Conservation (phyloP, 1,140 invertebrate species). For the Zaprionus capensis region DNA sequence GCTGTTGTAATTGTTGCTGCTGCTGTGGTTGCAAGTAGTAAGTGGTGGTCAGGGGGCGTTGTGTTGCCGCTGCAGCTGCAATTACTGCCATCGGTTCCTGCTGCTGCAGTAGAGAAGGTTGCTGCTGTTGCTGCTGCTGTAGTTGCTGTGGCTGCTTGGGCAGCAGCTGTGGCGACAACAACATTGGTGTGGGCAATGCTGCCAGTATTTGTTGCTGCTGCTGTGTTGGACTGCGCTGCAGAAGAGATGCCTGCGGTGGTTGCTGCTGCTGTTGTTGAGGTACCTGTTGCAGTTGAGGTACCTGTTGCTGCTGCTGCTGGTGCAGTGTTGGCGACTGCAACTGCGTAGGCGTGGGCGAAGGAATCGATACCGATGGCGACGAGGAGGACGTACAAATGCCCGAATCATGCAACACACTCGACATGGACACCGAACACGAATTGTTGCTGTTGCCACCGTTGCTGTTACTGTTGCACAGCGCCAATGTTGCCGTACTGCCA, state of each 20-base stretch:
- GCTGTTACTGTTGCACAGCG: conserved; percentile 43
- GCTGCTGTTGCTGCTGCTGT: conserved; percentile 38
- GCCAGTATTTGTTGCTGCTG: conserved; percentile 69
- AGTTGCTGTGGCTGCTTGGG: conserved; percentile 37
- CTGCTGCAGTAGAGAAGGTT: conserved; percentile 44
- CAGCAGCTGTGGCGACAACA: conserved; percentile 66
- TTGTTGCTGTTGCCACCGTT: conserved; percentile 62
- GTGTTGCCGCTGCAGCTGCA: conserved; percentile 58
- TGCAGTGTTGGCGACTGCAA: conserved; percentile 71
- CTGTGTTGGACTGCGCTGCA: conserved; percentile 66
- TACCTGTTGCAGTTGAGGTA: conserved; percentile 59
- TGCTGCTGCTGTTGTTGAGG: conserved; percentile 49
- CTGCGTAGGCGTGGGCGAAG: conserved; percentile 73
- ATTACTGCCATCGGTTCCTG: conserved; percentile 69
- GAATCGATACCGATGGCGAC: conserved; percentile 75
- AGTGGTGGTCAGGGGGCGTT: conserved; percentile 51
- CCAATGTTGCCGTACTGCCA: conserved; percentile 25
- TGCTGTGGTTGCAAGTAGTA: conserved; percentile 56
- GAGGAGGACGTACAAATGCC: conserved; percentile 82
- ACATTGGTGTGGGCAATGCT: conserved; percentile 68
- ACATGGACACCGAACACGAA: conserved; percentile 73
- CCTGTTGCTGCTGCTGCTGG: conserved; percentile 18
- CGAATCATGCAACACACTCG: conserved; percentile 77
- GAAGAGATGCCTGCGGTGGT: conserved; percentile 45
- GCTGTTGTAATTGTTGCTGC: conserved; percentile 36